Evolutionary conservation across 2,797 vertebrate genomes (phyloP).

Genomic region (Gobio occitaniae): DNA sequence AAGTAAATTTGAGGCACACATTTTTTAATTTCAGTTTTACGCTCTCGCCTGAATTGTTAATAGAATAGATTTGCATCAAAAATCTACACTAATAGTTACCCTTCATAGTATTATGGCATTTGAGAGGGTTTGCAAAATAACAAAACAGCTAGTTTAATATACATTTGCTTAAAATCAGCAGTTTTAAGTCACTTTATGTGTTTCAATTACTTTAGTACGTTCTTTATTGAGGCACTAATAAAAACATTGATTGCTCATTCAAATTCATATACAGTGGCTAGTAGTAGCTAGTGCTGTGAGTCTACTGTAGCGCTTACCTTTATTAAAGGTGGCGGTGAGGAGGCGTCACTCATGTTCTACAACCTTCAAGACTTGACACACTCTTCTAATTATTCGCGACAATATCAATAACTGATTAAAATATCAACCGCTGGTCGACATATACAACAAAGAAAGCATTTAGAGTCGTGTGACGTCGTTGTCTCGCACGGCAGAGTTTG

Average conservation of each 20-base stretch:
- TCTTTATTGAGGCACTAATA: not conserved
- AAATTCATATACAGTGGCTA: not conserved
- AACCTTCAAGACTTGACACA: conserved; percentile 34
- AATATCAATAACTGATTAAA: not conserved
- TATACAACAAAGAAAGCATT: not conserved
- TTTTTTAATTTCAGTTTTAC: conserved; percentile 46
- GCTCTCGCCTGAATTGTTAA: not conserved
- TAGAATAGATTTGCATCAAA: not conserved
- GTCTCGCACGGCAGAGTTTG: not conserved
- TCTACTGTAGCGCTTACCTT: conserved; percentile 70
- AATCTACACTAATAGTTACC: not conserved
- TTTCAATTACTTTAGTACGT: not conserved
- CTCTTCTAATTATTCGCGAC: not conserved
- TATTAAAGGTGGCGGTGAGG: conserved; percentile 65
- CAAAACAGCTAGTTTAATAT: not conserved
- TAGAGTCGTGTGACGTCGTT: not conserved
- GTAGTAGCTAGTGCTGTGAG: not conserved
- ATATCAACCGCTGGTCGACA: not conserved
- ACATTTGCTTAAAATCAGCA: not conserved
- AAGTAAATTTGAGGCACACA: conserved; percentile 48
- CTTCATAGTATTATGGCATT: not conserved
- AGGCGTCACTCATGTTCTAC: conserved; percentile 68
- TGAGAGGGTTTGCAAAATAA: not conserved
- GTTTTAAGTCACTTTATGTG: not conserved
- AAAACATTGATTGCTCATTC: not conserved